These are phyloP conservation scores for Philopedon plagiatum DNA, from an alignment of 2,888 invertebrate genomes.

Conservation along the genomic window DNA sequence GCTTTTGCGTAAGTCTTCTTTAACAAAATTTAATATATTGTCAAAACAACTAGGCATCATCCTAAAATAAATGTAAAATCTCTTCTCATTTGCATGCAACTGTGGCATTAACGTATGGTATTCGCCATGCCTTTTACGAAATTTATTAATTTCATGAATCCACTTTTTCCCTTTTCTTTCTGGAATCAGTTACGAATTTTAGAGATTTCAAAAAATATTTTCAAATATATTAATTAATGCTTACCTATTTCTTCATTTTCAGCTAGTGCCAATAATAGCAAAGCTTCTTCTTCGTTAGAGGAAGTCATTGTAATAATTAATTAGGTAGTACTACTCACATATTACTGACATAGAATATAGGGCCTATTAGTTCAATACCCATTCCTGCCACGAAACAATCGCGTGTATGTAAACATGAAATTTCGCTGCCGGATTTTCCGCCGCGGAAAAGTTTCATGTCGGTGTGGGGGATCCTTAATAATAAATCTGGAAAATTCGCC, in stretches of 20 bases:
- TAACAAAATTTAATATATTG: slow-evolving; percentile 25
- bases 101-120: slow-evolving; percentile 30
- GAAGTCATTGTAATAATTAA: no score
- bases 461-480: neutral
- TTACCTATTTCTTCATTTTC: neutral
- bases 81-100: slow-evolving; percentile 20
- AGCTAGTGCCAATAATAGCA: no score
- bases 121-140: slow-evolving; percentile 12
- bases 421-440: neutral
- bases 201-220: neutral
- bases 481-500: no score
- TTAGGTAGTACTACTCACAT: no score
- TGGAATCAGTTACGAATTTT: neutral
- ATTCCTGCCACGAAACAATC: neutral
- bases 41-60: slow-evolving; percentile 40
- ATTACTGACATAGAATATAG: no score
- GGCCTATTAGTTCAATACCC: neutral
- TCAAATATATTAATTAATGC: neutral
- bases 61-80: slow-evolving; percentile 40
- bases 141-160: slow-evolving; percentile 16
- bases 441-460: neutral
- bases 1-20: neutral
- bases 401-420: no score
- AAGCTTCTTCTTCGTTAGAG: no score
- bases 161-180: slow-evolving; percentile 18